These are phyloP conservation scores for Microctonus hyperodae DNA, from an alignment of 2,888 invertebrate genomes.

Conservation along the genomic window DNA sequence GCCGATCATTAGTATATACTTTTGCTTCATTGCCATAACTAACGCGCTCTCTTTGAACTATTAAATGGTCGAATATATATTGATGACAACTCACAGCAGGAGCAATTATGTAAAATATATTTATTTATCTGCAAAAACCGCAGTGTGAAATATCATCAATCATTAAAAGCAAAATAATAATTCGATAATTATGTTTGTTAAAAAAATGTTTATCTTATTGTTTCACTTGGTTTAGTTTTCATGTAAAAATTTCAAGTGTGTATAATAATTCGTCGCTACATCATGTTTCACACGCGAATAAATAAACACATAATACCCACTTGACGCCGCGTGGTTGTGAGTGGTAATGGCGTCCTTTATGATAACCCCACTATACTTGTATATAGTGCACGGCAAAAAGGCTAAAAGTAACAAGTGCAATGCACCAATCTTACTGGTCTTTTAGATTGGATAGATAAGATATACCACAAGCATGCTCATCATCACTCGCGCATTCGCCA, in stretches of 20 bases:
- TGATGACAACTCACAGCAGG: conserved; percentile 36
- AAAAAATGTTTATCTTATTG: background rate
- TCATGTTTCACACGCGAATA: conserved; percentile 35
- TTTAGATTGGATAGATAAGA: conserved; percentile 55
- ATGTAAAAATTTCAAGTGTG: background rate
- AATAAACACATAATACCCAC: no score
- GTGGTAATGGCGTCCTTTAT: conserved; percentile 46
- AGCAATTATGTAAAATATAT: no score
- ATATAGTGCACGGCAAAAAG: conserved; percentile 20
- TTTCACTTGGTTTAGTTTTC: background rate
- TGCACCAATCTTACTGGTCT: conserved; percentile 48
- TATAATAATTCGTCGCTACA: background rate
- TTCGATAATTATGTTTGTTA: background rate
- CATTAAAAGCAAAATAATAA: background rate
- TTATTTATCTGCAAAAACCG: background rate
- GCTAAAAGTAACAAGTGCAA: conserved; percentile 51
- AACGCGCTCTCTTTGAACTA: background rate
- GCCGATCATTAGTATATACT: conserved; percentile 45
- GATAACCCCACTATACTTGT: conserved; percentile 42
- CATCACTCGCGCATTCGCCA: conserved; percentile 44
- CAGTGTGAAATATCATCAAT: background rate
- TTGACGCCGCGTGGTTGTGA: conserved; percentile 41
- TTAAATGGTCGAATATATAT: conserved; percentile 41
- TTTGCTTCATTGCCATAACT: conserved; percentile 50
- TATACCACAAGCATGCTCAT: conserved; percentile 28